Evolutionary conservation across 2,113 vertebrate species (phyloP).

Genomic region (Mobula birostris): DNA sequence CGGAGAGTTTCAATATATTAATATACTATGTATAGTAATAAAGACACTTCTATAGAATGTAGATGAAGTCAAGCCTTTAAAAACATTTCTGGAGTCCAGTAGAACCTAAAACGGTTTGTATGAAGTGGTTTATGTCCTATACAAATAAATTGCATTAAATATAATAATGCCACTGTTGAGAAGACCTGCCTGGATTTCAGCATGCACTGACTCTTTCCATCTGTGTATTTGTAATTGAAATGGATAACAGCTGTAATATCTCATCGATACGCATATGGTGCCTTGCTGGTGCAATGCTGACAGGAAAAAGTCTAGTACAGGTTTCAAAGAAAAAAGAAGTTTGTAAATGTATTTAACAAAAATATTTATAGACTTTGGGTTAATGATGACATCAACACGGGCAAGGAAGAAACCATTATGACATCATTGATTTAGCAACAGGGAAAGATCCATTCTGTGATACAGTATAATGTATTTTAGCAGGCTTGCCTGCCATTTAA

Average conservation of each 20-base stretch:
- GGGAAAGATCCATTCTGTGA: background rate
- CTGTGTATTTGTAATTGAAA: conserved; percentile 34
- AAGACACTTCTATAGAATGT: conserved; percentile 9
- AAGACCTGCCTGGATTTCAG: background rate
- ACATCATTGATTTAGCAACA: conserved; percentile 20
- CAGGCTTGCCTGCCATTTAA: background rate
- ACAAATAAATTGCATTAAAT: background rate
- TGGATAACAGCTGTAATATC: conserved; percentile 37
- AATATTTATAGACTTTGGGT: conserved; percentile 24
- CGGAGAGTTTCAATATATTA: background rate
- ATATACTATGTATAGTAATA: background rate
- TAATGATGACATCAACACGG: conserved; percentile 30
- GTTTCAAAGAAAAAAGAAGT: conserved; percentile 4
- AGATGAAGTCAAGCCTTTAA: conserved; percentile 14
- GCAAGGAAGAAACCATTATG: conserved; percentile 18
- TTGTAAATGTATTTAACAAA: conserved; percentile 20
- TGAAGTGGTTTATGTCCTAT: conserved; percentile 5
- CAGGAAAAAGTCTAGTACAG: background rate
- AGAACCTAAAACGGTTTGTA: background rate
- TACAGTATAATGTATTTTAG: conserved; percentile 29
- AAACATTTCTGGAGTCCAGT: background rate
- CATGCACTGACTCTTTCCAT: background rate
- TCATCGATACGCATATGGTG: background rate
- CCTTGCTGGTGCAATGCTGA: conserved; percentile 14
- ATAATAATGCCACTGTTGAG: conserved; percentile 33